These are phyloP conservation scores for Pteropus alecto DNA, from an alignment of 2,113 vertebrate genomes.

Conservation along the genomic window DNA sequence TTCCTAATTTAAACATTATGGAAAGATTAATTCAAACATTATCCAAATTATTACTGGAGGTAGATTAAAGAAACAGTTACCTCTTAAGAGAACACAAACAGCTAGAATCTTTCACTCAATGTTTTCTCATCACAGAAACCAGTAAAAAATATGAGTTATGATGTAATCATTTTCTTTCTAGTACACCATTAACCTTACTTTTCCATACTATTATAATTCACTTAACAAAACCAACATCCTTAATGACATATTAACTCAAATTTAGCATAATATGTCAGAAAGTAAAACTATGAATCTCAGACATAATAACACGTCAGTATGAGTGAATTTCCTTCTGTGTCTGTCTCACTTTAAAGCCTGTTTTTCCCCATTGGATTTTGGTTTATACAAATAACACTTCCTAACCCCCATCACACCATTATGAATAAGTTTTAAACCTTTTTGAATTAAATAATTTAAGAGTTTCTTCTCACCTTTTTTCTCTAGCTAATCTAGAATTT, in stretches of 20 bases:
- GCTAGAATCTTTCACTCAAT: background rate
- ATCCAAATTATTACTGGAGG: background rate
- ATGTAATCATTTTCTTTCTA: slow-evolving; percentile 14
- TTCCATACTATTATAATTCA: slow-evolving; percentile 22
- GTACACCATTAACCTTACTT: slow-evolving; percentile 12
- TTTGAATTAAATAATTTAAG: slow-evolving; percentile 64
- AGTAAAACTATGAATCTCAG: slow-evolving; percentile 27
- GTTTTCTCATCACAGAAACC: background rate
- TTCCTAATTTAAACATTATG: background rate
- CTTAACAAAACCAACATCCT: slow-evolving; percentile 13
- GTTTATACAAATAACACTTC: background rate
- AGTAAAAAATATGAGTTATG: slow-evolving; percentile 23
- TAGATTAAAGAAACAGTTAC: background rate
- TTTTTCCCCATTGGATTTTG: background rate
- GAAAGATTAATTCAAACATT: background rate
- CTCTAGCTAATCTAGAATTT: slow-evolving; percentile 61
- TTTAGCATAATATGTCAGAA: background rate
- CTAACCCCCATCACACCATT: background rate
- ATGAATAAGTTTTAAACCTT: slow-evolving; percentile 43
- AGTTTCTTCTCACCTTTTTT: slow-evolving; percentile 57
- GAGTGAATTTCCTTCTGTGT: slow-evolving; percentile 19
- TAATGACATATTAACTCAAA: slow-evolving; percentile 42
- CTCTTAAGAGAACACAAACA: background rate
- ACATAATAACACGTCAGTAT: background rate
- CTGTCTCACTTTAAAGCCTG: background rate